Evolutionary conservation across 2,888 invertebrate genomes (phyloP).

Genomic region (Tiliacea aurago): DNA sequence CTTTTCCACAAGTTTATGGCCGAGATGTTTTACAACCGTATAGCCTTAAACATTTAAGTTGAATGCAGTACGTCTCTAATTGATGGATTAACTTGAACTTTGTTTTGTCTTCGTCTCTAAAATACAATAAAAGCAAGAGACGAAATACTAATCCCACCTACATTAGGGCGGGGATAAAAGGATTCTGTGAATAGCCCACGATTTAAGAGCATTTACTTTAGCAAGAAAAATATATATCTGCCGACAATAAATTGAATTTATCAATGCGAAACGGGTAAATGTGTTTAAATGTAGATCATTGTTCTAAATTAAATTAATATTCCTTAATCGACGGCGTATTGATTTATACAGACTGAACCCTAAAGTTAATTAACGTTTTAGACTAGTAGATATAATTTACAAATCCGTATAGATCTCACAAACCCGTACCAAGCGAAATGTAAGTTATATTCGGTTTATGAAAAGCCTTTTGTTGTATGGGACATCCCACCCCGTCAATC

Average conservation of each 20-base stretch:
- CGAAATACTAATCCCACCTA: slow-evolving; percentile 66
- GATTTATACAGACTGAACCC: slow-evolving; percentile 15
- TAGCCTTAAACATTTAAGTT: slow-evolving; percentile 54
- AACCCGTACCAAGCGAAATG: slow-evolving; percentile 33
- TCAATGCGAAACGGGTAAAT: slow-evolving; percentile 11
- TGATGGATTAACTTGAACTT: slow-evolving; percentile 65
- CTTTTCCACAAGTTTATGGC: slow-evolving; percentile 45
- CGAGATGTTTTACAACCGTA: slow-evolving; percentile 48
- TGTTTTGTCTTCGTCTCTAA: slow-evolving; percentile 60
- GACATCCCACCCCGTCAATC: slow-evolving; percentile 69
- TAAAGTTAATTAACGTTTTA: slow-evolving; percentile 24
- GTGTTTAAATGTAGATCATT: slow-evolving; percentile 18
- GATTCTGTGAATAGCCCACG: slow-evolving; percentile 60
- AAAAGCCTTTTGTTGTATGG: slow-evolving; percentile 67
- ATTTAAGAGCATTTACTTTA: slow-evolving; percentile 50
- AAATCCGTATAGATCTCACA: slow-evolving; percentile 35
- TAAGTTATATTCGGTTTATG: slow-evolving; percentile 53
- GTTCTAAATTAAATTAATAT: slow-evolving; percentile 21
- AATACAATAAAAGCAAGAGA: slow-evolving; percentile 67
- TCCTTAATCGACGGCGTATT: slow-evolving; percentile 18
- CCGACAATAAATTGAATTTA: slow-evolving; percentile 41
- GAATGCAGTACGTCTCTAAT: slow-evolving; percentile 59
- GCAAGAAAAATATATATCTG: slow-evolving; percentile 47
- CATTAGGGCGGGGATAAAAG: slow-evolving; percentile 65
- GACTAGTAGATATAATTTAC: slow-evolving; percentile 27